Base-by-base conservation (phyloP, 1,140 invertebrate species). In the Lerema accius region DNA sequence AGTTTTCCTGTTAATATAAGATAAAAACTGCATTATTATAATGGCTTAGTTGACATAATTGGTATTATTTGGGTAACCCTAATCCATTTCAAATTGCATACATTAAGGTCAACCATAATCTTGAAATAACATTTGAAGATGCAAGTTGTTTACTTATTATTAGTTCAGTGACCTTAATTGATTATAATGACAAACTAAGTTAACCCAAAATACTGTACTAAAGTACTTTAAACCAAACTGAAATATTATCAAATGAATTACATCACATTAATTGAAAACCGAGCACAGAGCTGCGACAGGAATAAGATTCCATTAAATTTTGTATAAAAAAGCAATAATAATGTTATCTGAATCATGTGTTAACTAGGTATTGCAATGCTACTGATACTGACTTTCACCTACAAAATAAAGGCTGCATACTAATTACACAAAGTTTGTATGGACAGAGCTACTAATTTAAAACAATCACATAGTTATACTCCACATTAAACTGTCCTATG, bases 1-100 rank as follows among this genome's bases (percentile, higher is more conserved):
- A 99, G 91, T 91, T 97, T 97, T 14, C 96, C 97, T 98, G 82
- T 50, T 86, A 66, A 73, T 11, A 11, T 37, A 66, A 17, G 45
- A 65, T 23, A 61, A 39, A 37, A 11, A 37, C 1, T 37, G 4
- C 11, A 7, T 37, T 11, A 11, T 9, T 37, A 11, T 11, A 23
- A n/a, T 50, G 23, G 14, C 48, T 11, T 23, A n/a, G n/a, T n/a
- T n/a, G n/a, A n/a, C n/a, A n/a, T n/a, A 50, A 10, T 35, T 1
- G 17, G 16, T 32, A 19, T 15, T 15, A 9, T 16, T 0, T n/a
- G 4, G 4, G 4, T 13, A 1, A 28, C 6, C 46, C 11, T 3
- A 49, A 23, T 46, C 7, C 28, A 32, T 32, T 32, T 32, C 9
- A 32, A 32, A 32, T 32, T 32, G 7, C 3, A 32, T 7, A 32